Evolutionary conservation across 2,888 invertebrate genomes (phyloP).

Genomic region (Alviniconcha strummeri): DNA sequence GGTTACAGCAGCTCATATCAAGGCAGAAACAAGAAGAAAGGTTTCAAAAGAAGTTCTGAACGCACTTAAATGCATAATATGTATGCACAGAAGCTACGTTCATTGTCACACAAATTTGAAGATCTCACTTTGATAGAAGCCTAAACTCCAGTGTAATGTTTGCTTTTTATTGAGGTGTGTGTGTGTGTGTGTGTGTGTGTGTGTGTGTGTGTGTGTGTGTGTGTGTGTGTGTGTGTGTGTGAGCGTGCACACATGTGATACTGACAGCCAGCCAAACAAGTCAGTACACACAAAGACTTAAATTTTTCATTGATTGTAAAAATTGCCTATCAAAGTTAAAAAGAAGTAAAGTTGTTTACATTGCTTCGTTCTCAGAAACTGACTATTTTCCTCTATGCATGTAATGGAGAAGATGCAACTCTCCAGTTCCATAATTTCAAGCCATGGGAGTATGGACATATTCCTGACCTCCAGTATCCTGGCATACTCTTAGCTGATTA

Average conservation of each 20-base stretch:
- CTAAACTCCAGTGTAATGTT: background rate
- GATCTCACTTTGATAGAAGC: background rate
- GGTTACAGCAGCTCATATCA: no score
- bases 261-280: background rate
- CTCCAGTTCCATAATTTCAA: no score
- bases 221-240: background rate
- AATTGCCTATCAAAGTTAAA: background rate
- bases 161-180: background rate
- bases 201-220: constrained; percentile 9
- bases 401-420: no score
- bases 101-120: no score
- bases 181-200: background rate
- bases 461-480: no score
- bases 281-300: background rate
- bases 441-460: no score
- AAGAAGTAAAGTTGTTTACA: background rate
- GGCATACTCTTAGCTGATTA: no score
- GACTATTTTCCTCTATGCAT: no score
- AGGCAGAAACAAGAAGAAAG: background rate
- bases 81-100: background rate
- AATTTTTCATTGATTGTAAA: background rate
- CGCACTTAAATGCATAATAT: background rate
- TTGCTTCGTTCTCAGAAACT: background rate
- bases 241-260: background rate
- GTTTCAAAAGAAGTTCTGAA: background rate